Conservation (phyloP, 2,888 invertebrate species). For the Euplagia quadripunctaria region DNA sequence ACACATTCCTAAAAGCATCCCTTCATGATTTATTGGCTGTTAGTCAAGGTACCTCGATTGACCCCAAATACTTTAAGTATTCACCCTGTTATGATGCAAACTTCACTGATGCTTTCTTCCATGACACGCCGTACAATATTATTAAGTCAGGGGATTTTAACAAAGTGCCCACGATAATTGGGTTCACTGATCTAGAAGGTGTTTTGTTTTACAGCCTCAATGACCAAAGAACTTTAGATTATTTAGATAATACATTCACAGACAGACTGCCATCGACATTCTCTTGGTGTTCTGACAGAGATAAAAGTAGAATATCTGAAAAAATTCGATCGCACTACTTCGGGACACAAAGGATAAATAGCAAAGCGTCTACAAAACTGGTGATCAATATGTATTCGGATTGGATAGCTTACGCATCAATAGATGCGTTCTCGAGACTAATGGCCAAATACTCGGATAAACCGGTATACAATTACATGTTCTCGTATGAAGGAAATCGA, state of each 20-base stretch:
- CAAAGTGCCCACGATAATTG: slow-evolving; percentile 76
- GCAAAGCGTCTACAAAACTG: slow-evolving; percentile 54
- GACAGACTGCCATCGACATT: slow-evolving; percentile 76
- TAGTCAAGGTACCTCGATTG: slow-evolving; percentile 67
- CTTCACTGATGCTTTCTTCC: slow-evolving; percentile 72
- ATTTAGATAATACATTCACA: slow-evolving; percentile 68
- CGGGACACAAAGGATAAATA: slow-evolving; percentile 57
- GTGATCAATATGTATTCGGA: slow-evolving; percentile 73
- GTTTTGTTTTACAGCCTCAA: slow-evolving; percentile 75
- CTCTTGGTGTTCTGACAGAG: slow-evolving; percentile 68
- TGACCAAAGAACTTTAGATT: slow-evolving; percentile 60
- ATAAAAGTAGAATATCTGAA: slow-evolving; percentile 62
- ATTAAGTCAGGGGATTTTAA: slow-evolving; percentile 72
- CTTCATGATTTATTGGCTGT: slow-evolving; percentile 62
- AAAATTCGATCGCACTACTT: slow-evolving; percentile 74
- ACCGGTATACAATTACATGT: slow-evolving; percentile 76
- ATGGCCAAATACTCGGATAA: slow-evolving; percentile 63
- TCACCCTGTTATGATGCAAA: slow-evolving; percentile 74
- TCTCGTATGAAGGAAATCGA: slow-evolving; percentile 73
- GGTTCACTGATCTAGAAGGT: slow-evolving; percentile 73
- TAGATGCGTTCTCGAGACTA: slow-evolving; percentile 68
- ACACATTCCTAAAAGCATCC: slow-evolving; percentile 63
- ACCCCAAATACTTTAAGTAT: slow-evolving; percentile 77
- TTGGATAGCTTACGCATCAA: slow-evolving; percentile 71
- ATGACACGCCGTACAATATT: slow-evolving; percentile 72